A percentile compares a stretch with the other conserved stretches of the same genome.
These are phyloP conservation scores for Polypedilum vanderplanki DNA, from an alignment of 1,140 invertebrate genomes.

Conservation along the genomic window DNA sequence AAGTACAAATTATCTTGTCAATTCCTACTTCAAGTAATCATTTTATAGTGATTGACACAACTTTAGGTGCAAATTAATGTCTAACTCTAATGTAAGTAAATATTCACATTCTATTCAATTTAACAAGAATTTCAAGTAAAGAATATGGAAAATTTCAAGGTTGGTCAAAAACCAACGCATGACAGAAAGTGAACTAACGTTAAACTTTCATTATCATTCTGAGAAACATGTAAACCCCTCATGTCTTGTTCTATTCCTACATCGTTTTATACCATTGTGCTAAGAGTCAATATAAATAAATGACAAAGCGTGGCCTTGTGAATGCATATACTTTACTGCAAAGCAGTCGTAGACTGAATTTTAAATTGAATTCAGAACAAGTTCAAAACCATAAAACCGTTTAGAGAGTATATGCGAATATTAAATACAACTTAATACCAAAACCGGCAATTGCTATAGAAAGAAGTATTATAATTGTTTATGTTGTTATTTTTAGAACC, in stretches of 20 bases:
- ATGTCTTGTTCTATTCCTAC: slow-evolving; percentile 7
- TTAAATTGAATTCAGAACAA: not conserved
- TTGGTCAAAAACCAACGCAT: too few relatives aligned
- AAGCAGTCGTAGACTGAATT: not conserved
- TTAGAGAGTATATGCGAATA: not conserved
- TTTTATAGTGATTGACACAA: too few relatives aligned
- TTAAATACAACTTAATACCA: not conserved
- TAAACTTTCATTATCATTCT: not conserved
- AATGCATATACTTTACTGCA: too few relatives aligned
- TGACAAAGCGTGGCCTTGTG: not conserved
- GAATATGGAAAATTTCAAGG: too few relatives aligned
- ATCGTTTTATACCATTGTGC: not conserved
- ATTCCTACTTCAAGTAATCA: too few relatives aligned
- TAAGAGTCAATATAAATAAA: not conserved
- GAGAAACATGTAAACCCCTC: too few relatives aligned
- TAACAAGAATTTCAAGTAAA: too few relatives aligned
- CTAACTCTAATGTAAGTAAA: too few relatives aligned
- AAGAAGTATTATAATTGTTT: too few relatives aligned
- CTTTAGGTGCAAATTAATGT: too few relatives aligned
- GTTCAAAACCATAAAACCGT: not conserved
- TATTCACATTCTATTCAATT: too few relatives aligned
- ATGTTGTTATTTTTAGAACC: not conserved
- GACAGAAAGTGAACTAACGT: not conserved
- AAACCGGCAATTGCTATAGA: not conserved
- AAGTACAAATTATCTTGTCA: too few relatives aligned